These are phyloP conservation scores for Rhagium mordax DNA, from an alignment of 2,888 invertebrate species.

Conservation along the genomic window DNA sequence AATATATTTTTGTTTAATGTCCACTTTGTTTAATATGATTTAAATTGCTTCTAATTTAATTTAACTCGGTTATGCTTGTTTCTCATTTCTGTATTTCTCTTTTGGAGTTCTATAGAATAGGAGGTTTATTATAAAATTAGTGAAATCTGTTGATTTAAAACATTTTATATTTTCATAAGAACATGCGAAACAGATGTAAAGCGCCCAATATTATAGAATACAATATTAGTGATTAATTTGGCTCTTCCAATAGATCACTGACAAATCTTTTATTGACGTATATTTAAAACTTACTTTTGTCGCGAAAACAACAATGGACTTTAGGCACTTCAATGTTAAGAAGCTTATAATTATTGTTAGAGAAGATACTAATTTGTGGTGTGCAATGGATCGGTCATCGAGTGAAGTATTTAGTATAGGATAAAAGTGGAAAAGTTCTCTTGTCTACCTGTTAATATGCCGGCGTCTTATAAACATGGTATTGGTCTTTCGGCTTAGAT, in stretches of 20 bases:
- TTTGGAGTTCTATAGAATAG: too few relatives aligned
- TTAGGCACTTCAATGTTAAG: neutral
- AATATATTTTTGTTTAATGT: too few relatives aligned
- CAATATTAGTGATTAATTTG: neutral
- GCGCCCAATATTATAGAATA: neutral
- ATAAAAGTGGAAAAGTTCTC: slow-evolving; percentile 36
- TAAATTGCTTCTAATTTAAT: too few relatives aligned
- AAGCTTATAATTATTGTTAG: neutral
- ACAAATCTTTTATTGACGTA: neutral
- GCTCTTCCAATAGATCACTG: too few relatives aligned
- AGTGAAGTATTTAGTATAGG: slow-evolving; percentile 37
- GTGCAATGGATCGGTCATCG: slow-evolving; percentile 24
- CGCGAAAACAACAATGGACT: neutral
- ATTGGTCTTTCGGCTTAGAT: slow-evolving; percentile 47
- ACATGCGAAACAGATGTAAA: too few relatives aligned
- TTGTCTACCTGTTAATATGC: slow-evolving; percentile 47
- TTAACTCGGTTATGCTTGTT: too few relatives aligned
- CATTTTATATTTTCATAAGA: too few relatives aligned
- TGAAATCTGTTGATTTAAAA: too few relatives aligned
- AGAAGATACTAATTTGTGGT: slow-evolving; percentile 13
- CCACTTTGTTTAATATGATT: too few relatives aligned
- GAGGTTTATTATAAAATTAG: too few relatives aligned
- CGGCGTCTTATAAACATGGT: slow-evolving; percentile 41
- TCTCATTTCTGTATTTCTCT: too few relatives aligned
- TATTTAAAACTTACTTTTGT: neutral